phyloP scores from a whole-genome alignment of 2,113 vertebrate species.

The Edolisoma coerulescens region DNA sequence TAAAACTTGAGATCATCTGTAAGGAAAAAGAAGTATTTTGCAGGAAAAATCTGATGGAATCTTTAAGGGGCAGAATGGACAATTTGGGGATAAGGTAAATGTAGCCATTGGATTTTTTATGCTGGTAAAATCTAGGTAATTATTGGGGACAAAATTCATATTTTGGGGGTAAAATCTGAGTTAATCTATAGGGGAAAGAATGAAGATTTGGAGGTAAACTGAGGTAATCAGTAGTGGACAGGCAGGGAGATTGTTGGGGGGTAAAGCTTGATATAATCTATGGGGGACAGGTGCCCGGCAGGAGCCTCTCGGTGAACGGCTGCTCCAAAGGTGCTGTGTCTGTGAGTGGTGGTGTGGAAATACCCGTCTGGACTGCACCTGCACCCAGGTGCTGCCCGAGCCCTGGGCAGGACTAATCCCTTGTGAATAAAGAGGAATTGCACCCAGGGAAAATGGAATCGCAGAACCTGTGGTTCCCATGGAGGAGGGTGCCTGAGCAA shows the following conservation, averaged over 20 bases:
- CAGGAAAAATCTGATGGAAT: neutral
- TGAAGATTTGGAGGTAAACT: neutral
- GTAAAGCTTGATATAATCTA: neutral
- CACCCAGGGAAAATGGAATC: neutral
- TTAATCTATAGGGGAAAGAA: neutral
- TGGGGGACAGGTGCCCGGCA: neutral
- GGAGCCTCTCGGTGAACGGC: accelerated
- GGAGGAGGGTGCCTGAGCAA: neutral
- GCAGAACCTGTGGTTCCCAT: neutral
- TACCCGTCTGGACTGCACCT: neutral
- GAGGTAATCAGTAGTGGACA: neutral
- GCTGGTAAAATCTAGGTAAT: neutral
- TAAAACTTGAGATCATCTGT: neutral
- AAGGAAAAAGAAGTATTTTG: neutral
- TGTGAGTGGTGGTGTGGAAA: neutral
- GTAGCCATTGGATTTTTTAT: neutral
- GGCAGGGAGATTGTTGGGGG: neutral
- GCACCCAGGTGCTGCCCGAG: neutral
- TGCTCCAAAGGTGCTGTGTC: neutral
- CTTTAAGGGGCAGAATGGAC: neutral
- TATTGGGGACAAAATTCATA: neutral
- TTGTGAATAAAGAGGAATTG: neutral
- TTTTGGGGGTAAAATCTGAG: neutral
- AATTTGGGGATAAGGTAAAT: neutral
- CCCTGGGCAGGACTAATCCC: neutral